A percentile compares a stretch with the other conserved stretches of the same genome.
Conservation (phyloP, 2,888 invertebrate species). For the Mythimna pallens region DNA sequence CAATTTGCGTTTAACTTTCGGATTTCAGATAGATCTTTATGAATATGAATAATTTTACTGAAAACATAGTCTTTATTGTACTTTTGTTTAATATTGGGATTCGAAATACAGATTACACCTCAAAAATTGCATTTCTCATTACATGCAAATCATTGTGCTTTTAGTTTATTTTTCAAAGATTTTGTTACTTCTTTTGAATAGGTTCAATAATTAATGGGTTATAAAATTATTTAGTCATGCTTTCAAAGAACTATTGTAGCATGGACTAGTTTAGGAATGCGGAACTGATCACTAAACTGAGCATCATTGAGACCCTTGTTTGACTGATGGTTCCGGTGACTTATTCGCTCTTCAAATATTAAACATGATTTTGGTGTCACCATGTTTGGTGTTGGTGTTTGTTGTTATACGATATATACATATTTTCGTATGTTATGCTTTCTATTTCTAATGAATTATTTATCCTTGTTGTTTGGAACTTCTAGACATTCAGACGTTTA, state of each 20-base stretch:
- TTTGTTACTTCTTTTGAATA: background rate
- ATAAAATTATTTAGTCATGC: slow-evolving; percentile 42
- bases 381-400: background rate
- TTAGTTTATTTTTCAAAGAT: slow-evolving; percentile 1
- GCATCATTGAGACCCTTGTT: background rate
- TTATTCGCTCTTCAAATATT: slow-evolving; percentile 6
- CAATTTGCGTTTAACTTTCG: background rate
- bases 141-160: slow-evolving; percentile 31
- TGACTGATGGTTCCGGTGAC: background rate
- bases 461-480: slow-evolving; percentile 17
- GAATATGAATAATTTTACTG: background rate
- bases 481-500: slow-evolving; percentile 23
- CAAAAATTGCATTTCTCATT: slow-evolving; percentile 9
- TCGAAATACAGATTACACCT: background rate
- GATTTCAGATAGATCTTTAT: too few species aligned
- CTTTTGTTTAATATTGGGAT: background rate
- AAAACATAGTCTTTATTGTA: too few species aligned
- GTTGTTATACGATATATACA: slow-evolving; percentile 1
- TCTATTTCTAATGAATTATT: slow-evolving; percentile 27
- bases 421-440: slow-evolving; percentile 15
- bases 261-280: slow-evolving; percentile 10
- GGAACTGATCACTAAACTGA: slow-evolving; percentile 22
- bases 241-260: slow-evolving; percentile 22
- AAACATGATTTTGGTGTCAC: slow-evolving; percentile 11
- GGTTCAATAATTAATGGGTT: slow-evolving; percentile 2